Base-by-base conservation (phyloP, 2,113 vertebrate genomes). In the Pseudopipra pipra region DNA sequence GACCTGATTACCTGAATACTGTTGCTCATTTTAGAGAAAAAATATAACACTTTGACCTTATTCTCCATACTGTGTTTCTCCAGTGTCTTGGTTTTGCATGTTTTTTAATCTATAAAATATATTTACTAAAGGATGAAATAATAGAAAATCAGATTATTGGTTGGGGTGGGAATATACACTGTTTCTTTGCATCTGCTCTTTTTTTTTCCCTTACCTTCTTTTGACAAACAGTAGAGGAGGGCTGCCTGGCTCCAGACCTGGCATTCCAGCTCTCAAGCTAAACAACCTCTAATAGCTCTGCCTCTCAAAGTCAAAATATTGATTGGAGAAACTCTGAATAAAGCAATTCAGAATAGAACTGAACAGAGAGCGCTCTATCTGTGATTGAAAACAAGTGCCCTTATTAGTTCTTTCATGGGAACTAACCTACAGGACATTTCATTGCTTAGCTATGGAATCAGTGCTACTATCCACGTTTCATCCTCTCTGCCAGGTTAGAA, bases 261-360 rank as follows among this genome's bases (percentile, higher is more conserved):
- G 78, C 67, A 88, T 94, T 70, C 78, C 39, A 72, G 75, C 91
- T 94, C 75, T 95, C 85, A 86, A 66, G 35, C 63, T 96, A 90
- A 96, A 94, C 84, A 95, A 88, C 82, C 74, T 91, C 85, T 96
- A 95, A 97, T 96, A 96, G 82, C 67, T 91, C 78, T 96, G 89
- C 90, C 85, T 96, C 91, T 96, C 90, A 95, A 94, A 96, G 91
- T 96, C 94, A 94, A 96, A 96, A 95, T 96, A 97, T 96, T 97
- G 95, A 97, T 93, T 97, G 91, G 52, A 82, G 75, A 91, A 96
- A 96, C 72, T 94, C 91, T 96, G 92, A 96, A 96, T 94, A 90
- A 91, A 95, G 55, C 92, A 75, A 93, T 97, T 96, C 92, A 91
- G 72, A 91, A 88, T 33, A 95, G 87, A 83, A 85, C 81, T 90